Percentiles rank a stretch among this genome's conserved stretches.
These are phyloP conservation scores for Pterois miles DNA, from an alignment of 2,797 vertebrate species.

Conservation along the genomic window DNA sequence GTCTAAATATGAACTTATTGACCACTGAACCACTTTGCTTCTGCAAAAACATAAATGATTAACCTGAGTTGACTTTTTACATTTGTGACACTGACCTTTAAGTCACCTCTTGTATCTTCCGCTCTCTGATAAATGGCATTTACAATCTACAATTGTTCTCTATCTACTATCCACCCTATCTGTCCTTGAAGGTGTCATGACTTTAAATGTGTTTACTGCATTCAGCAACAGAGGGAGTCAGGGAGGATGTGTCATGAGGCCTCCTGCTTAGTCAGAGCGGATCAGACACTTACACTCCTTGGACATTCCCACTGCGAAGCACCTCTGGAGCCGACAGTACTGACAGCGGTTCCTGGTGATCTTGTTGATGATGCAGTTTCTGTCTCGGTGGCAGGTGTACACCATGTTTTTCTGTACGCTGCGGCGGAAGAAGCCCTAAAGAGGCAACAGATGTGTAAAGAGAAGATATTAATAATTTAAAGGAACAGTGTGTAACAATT, in stretches of 20 bases:
- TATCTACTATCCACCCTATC: not conserved
- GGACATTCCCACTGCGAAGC: slow-evolving; percentile 98
- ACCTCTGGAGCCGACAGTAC: slow-evolving; percentile 97
- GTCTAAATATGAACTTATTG: no score
- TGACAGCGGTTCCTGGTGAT: slow-evolving; percentile 99
- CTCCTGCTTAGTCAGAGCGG: not conserved
- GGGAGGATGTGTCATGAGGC: not conserved
- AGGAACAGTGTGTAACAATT: no score
- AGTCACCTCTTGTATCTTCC: not conserved
- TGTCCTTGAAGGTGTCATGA: not conserved
- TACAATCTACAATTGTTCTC: not conserved
- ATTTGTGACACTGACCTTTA: not conserved
- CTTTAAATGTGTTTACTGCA: not conserved
- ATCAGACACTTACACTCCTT: slow-evolving; percentile 92
- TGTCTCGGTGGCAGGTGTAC: slow-evolving; percentile 97
- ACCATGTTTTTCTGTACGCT: slow-evolving; percentile 99
- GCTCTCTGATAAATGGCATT: not conserved
- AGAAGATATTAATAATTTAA: not conserved
- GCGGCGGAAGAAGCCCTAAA: slow-evolving; percentile 97
- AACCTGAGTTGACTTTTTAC: not conserved
- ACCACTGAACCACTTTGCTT: no score
- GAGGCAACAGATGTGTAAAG: not conserved
- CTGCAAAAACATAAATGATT: no score
- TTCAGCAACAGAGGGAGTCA: not conserved
- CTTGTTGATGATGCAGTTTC: slow-evolving; percentile 99